Evolutionary conservation across 2,113 vertebrate genomes (phyloP).

Genomic region (Prochilodus magdalenae): DNA sequence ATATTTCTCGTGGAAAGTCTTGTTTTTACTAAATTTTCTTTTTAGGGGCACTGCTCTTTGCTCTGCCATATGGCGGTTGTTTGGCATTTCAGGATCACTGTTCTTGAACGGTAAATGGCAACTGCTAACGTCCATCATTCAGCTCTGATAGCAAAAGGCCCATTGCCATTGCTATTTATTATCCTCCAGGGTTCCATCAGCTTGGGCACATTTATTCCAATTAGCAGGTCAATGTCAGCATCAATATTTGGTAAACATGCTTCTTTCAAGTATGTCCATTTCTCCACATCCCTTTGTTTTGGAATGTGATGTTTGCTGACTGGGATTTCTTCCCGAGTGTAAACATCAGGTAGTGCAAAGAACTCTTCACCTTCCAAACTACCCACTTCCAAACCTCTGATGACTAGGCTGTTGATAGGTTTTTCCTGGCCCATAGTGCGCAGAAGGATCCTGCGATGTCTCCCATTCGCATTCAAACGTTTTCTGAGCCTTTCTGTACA

Average conservation of each 20-base stretch:
- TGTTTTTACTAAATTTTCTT: conserved; percentile 17
- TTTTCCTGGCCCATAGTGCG: conserved; percentile 34
- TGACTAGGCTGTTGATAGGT: no score
- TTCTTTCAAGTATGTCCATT: no score
- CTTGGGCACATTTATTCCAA: no score
- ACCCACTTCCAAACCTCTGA: background rate
- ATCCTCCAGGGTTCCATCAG: no score
- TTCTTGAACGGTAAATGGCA: conserved; percentile 31
- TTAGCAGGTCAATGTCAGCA: no score
- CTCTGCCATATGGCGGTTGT: conserved; percentile 13
- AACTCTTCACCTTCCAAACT: background rate
- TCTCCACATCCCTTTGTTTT: no score
- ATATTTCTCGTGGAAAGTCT: conserved; percentile 2
- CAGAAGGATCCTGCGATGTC: conserved; percentile 22
- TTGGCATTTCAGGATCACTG: conserved; percentile 22
- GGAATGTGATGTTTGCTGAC: background rate
- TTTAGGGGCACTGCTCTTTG: conserved; percentile 6
- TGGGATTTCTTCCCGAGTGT: conserved; percentile 27
- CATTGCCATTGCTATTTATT: no score
- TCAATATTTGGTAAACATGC: no score
- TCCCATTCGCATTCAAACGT: conserved; percentile 1
- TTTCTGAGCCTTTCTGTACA: conserved; percentile 24
- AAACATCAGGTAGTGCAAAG: background rate
- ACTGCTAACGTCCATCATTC: background rate
- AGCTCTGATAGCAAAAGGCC: background rate